Evolutionary conservation across 1,140 invertebrate genomes (phyloP).

Genomic region (Euura saliciscinereae): DNA sequence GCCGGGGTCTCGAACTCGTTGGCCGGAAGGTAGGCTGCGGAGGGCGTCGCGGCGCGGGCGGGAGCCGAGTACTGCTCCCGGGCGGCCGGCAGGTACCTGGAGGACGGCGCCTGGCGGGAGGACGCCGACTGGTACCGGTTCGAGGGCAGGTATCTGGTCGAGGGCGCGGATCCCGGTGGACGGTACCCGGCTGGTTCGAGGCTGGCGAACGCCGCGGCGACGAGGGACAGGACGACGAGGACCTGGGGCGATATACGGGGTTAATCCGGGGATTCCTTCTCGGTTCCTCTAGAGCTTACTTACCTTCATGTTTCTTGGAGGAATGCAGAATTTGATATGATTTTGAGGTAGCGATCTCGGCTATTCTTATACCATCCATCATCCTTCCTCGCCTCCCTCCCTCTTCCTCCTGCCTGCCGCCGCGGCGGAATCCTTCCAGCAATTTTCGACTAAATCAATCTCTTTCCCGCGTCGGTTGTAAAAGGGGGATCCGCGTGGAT

Average conservation of each 20-base stretch:
- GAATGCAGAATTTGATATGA: too few relatives aligned
- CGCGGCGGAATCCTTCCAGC: too few relatives aligned
- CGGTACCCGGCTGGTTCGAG: constrained; percentile 41
- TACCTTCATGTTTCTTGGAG: not conserved
- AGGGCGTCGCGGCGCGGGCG: not conserved
- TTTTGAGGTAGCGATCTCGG: not conserved
- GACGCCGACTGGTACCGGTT: constrained; percentile 8
- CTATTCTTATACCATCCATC: constrained; percentile 4
- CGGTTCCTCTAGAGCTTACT: too few relatives aligned
- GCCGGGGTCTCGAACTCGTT: not conserved
- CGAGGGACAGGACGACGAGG: constrained; percentile 32
- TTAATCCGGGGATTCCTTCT: not conserved
- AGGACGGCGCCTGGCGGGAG: not conserved
- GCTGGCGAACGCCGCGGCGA: constrained; percentile 29
- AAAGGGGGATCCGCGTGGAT: constrained; percentile 1
- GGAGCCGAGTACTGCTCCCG: not conserved
- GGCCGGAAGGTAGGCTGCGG: not conserved
- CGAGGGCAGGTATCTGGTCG: constrained; percentile 25
- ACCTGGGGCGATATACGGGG: constrained; percentile 20
- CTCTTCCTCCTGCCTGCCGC: too few relatives aligned
- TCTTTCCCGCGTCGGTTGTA: not conserved
- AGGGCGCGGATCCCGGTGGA: constrained; percentile 24
- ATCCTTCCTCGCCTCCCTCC: not conserved
- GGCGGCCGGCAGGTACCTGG: not conserved
- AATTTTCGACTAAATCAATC: constrained; percentile 3